Evolutionary conservation across 2,113 vertebrate species (phyloP), one percentile per base, ranked within the genome.

Genomic region (Sinocyclocheilus maitianheensis): DNA sequence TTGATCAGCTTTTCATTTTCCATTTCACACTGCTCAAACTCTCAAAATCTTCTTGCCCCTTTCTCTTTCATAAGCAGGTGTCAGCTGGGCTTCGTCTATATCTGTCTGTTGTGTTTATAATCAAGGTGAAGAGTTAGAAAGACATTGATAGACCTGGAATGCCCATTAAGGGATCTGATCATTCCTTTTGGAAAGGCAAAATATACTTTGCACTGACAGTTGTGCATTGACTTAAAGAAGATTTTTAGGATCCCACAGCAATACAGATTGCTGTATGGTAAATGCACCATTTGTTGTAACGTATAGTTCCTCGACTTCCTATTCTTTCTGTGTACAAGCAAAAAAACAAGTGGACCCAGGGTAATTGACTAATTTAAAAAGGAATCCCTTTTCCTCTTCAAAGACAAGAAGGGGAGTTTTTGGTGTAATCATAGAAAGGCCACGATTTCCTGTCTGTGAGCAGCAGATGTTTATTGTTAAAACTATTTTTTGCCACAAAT

Each of bases 1-100:
- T 81, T 81, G 63, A 88, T 88, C 43, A 65, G 22, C 51, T 63
- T 83, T 86, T 82, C 30, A 63, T 81, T 85, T 88, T 88, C 87
- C 87, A 86, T 30, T 43, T 79, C 77, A 51, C 74, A 51, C 60
- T 12, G 34, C 63, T 82, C 48, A n/a, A 48, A 48, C 74, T 48
- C 8, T 69, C 65, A 75, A 20, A 30, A 84, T 37, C 20, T 77
- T 26, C 48, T 51, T 46, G 9, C 51, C 1, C n/a, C 12, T 0
- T 24, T 37, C 76, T 83, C 72, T 37, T 2, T 34, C 26, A n/a
- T 20, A 65, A 48, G 58, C 62, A 53, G 22, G 24, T 81, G 77
- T 77, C 69, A 51, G 75, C 26, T 67, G 24, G 79, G 24, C 79
- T 60, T 53, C 10, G 6, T 65, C 30, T 77, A 46, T 77, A 75